Conservation (phyloP, 2,113 vertebrate genomes). For the Nibea coibor region DNA sequence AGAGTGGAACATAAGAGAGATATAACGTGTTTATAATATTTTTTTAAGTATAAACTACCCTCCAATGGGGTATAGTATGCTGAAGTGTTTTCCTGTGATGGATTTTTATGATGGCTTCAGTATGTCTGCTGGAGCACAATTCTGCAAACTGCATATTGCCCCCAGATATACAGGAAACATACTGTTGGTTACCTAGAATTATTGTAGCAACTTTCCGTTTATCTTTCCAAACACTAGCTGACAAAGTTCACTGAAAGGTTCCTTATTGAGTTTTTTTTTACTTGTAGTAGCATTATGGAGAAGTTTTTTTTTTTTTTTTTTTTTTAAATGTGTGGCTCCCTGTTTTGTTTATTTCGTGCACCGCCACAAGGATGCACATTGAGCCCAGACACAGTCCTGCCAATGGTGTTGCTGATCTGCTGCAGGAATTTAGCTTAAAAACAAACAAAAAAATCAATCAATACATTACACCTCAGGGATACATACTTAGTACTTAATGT, state of each 20-base stretch:
- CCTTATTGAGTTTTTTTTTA: neutral
- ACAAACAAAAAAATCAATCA: too few relatives aligned
- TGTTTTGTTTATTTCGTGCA: neutral
- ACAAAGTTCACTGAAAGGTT: neutral
- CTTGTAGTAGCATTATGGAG: neutral
- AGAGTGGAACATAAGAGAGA: neutral
- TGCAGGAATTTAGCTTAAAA: neutral
- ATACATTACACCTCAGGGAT: too few relatives aligned
- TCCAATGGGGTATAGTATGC: neutral
- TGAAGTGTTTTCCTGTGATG: conserved; percentile 5
- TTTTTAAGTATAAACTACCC: neutral
- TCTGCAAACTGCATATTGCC: conserved; percentile 1
- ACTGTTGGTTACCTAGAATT: neutral
- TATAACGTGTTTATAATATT: conserved; percentile 2
- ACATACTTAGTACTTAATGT: too few relatives aligned
- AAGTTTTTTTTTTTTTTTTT: neutral
- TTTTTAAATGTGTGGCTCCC: neutral
- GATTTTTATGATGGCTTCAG: conserved; percentile 8
- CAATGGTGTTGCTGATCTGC: neutral
- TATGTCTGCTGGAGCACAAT: neutral
- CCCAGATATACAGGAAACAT: neutral
- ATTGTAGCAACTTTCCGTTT: neutral
- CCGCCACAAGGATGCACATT: neutral
- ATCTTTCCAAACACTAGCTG: neutral
- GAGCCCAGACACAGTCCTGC: neutral